Evolutionary conservation across 2,888 invertebrate genomes (phyloP), one percentile per base, ranked within the genome.

Genomic region (Himalopsyche kuldschensis): DNA sequence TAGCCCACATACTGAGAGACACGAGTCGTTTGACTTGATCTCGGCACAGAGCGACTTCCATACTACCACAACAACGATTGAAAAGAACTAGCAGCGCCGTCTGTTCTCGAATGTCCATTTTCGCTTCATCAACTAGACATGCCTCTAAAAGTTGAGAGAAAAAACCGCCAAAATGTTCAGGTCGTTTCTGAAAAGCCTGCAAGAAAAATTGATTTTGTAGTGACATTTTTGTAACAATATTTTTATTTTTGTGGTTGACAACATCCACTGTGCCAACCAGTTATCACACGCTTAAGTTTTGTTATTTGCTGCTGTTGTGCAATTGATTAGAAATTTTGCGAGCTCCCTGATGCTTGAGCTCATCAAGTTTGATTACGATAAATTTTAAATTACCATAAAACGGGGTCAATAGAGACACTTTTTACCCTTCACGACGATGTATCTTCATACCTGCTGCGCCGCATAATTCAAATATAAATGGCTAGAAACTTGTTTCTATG

Each of bases 31-130:
- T 97, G 11, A 97, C 96, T 90, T 98, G 97, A 87, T 97, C 96
- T 63, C 99, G 92, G 83, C 99, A 97, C 75, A 99, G 90, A 87
- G 96, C 96, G 81, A 98, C 96, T 91, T 99, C 99, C 95, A 99
- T 96, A 87, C 98, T 98, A 88, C 98, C 98, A 88, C 99, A 99
- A 80, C 86, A 86, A 47, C 86, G 98, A 90, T 98, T 98, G 2
- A 99, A 92, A 89, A 99, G 99, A 55, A 98, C 93, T 17, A 99
- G 92, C 78, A 99, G 89, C 0, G 96, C 94, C 0, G 97, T 98
- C 89, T 98, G 97, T 89, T 99, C 99, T 46, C 93, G 92, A 88
- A 91, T 91, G 86, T 90, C 90, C 24, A 87, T 82, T 1, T 89
- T 88, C 3, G 91, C 89, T 84, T 92, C 92, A 10, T 94, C 94